Evolutionary conservation across 2,888 invertebrate genomes (phyloP), one percentile per base, ranked within the genome.

Genomic region (Cinara cedri): DNA sequence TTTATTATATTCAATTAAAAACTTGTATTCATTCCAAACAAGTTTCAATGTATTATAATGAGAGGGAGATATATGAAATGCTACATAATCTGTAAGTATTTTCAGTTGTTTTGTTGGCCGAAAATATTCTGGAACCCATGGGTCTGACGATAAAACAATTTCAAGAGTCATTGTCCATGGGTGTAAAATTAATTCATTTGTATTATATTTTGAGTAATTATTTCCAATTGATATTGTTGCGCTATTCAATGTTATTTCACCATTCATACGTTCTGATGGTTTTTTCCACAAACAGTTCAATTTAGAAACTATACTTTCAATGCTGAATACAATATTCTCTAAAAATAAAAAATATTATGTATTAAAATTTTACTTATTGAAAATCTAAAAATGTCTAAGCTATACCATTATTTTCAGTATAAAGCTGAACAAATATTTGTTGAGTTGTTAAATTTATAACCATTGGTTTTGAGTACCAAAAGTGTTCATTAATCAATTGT

Each of bases 181-280:
- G 10, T 78, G 49, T 78, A 78, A 70, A 51, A 78, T 49, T 6
- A 78, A 21, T 57, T 78, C 68, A 70, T 78, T 78, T 70, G 26
- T 57, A 16, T 26, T 66, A 34, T 34, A 42, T 24, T 62, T 51
- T 42, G 63, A 49, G 14, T 42, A 16, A 42, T 54, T 54, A 19
- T 80, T 54, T 24, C 72, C 72, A 65, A 80, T 19, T 26, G 71
- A 80, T n/a, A 80, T 46, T 54, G 72, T 80, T 16, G 63, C 44
- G 54, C 72, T 72, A 54, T 80, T 78, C n/a, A 78, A 42, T 51
- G 78, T 70, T 70, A 78, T 60, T 62, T 78, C 78, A 11, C 78
- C 60, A 70, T 78, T 78, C 55, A 78, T 55, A 42, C 78, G 70
- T 51, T 78, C 70, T n/a, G 78, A 80, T 34, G 80, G 72, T 54